Evolutionary conservation across 2,888 invertebrate genomes (phyloP).

Genomic region (Harpalus rubripes): DNA sequence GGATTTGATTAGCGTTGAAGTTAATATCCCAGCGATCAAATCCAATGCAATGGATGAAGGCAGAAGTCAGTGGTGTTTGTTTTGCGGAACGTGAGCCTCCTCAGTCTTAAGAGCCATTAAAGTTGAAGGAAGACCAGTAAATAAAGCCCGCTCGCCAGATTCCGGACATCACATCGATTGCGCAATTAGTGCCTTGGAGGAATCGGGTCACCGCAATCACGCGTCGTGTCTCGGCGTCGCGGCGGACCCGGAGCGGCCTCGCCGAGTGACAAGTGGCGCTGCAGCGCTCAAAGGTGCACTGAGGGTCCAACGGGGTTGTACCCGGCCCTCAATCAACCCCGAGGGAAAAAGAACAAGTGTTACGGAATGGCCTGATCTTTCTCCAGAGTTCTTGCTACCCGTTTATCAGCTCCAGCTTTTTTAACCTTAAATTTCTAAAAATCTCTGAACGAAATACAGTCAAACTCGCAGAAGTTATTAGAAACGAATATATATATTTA

Average conservation of each 20-base stretch:
- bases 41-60: constrained; percentile 19
- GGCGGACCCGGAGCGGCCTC: background rate
- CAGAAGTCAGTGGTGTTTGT: constrained; percentile 41
- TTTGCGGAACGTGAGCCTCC: constrained; percentile 51
- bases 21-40: background rate
- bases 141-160: constrained; percentile 30
- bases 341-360: constrained; percentile 15
- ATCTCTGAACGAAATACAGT: too few species aligned
- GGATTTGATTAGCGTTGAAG: background rate
- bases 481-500: too few species aligned
- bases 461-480: too few species aligned
- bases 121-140: constrained; percentile 45
- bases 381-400: background rate
- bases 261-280: constrained; percentile 27
- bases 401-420: background rate
- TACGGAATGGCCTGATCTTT: background rate
- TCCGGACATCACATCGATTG: constrained; percentile 57
- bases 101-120: constrained; percentile 54
- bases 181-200: constrained; percentile 55
- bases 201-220: constrained; percentile 58
- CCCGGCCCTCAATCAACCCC: constrained; percentile 1
- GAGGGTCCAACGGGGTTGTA: constrained; percentile 1
- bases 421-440: background rate
- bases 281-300: constrained; percentile 24
- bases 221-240: constrained; percentile 1